phyloP scores from a whole-genome alignment of 2,113 vertebrate species.

The Neotragus moschatus region DNA sequence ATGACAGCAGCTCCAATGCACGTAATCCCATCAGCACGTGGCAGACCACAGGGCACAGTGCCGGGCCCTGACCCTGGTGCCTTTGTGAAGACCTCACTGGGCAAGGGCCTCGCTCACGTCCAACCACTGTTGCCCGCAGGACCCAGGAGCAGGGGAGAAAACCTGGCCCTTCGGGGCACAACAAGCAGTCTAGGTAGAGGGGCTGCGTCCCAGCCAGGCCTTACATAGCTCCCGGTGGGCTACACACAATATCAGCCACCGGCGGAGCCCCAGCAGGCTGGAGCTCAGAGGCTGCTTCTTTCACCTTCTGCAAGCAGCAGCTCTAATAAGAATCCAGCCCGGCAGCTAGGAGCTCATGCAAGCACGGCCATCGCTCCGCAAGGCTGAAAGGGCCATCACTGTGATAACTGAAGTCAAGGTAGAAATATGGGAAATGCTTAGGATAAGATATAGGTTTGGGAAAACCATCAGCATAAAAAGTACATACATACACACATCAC shows the following conservation, averaged over 20 bases:
- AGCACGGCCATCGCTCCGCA: background rate
- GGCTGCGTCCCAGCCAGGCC: background rate
- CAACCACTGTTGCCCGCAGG: background rate
- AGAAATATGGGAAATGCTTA: background rate
- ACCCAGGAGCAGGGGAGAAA: background rate
- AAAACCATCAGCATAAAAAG: background rate
- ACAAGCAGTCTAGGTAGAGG: background rate
- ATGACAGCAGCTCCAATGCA: background rate
- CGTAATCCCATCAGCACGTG: background rate
- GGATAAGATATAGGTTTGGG: background rate
- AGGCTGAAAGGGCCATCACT: background rate
- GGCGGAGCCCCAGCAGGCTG: no score
- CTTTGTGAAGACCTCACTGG: background rate
- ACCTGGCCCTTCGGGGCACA: background rate
- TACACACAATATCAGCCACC: background rate
- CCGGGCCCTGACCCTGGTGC: background rate
- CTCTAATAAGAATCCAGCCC: background rate
- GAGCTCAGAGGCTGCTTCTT: background rate
- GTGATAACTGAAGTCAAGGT: background rate
- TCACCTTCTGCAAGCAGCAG: background rate
- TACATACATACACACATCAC: no score
- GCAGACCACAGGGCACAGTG: background rate
- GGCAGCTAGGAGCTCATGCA: no score
- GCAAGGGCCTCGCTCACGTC: background rate
- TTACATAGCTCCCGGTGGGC: background rate